A percentile compares a stretch with the other conserved stretches of the same genome.
phyloP scores from a whole-genome alignment of 2,797 vertebrate genomes.

The Neomorphus geoffroyi region DNA sequence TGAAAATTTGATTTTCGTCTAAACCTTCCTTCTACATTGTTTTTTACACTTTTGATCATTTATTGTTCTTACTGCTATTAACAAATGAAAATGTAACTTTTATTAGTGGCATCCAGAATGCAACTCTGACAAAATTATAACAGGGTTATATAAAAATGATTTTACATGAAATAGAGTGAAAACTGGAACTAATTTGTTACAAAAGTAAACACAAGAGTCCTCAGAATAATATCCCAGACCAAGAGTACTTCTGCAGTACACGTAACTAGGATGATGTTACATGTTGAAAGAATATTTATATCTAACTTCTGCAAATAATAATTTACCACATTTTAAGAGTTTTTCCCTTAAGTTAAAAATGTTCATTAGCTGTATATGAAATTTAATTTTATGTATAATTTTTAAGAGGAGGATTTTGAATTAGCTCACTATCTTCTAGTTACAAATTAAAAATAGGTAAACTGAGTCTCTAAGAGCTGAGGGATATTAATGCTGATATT shows the following conservation, averaged over 20 bases:
- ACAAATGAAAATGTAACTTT: neutral
- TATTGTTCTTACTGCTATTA: neutral
- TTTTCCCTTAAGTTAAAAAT: neutral
- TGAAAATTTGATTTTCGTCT: neutral
- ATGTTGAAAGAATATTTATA: neutral
- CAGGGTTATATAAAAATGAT: neutral
- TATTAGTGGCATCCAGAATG: neutral
- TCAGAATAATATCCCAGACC: neutral
- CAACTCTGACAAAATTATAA: neutral
- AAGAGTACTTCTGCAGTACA: neutral
- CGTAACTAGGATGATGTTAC: neutral
- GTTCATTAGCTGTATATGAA: neutral
- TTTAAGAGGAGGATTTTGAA: neutral
- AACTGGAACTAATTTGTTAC: neutral
- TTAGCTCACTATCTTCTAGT: neutral
- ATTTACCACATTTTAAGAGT: neutral
- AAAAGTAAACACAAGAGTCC: neutral
- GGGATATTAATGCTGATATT: neutral
- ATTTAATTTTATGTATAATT: neutral
- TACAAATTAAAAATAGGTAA: neutral
- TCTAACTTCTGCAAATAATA: neutral
- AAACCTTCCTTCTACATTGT: neutral
- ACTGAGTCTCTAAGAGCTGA: neutral
- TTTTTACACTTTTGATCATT: neutral
- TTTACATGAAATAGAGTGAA: neutral